Base-by-base conservation (phyloP, 2,888 invertebrate species). In the Timema podura region DNA sequence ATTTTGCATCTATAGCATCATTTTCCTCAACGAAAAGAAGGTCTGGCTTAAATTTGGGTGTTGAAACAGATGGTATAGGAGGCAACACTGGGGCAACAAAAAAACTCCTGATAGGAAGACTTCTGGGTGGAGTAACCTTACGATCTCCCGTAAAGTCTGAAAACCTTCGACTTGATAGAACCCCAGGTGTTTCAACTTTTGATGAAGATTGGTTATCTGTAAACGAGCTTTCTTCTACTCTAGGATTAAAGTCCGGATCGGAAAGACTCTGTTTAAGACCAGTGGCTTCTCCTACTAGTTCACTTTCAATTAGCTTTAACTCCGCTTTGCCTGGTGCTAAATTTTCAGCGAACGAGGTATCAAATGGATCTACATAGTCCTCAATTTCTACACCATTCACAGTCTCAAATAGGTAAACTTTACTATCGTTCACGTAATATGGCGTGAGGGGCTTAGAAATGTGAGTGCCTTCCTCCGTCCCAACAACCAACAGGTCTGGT, bases 401-500 rank as follows among this genome's bases (percentile, higher is more conserved):
- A 48, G 44, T 59, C 10, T 64, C 51, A 15, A 65, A 65, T 5
- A 57, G 13, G 2, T 70, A 69, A 46, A 73, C 68, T 48, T 76
- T 72, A 2, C 71, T 46, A n/a, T 76, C 74, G 0, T 30, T 30
- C 30, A 89, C 87, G 80, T 93, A 93, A 77, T 92, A 93, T 0
- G 93, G 93, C 6, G 93, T 93, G 67, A 92, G 79, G 5, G 93
- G 93, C 78, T 93, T 92, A 46, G 83, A 83, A 10, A 68, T 57
- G 5, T 54, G 49, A 44, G 65, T 51, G 1, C 65, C 68, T 5
- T 70, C 72, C 10, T 74, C 74, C 15, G 65, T 49, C 7, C 72
- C 72, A 11, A 70, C 70, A n/a, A 65, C 67, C 15, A 74, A 59
- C 45, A 74, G 65, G 44, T 74, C 74, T 0, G 74, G 72, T 6